Conservation (phyloP, 2,113 vertebrate genomes). For the Tichodroma muraria region DNA sequence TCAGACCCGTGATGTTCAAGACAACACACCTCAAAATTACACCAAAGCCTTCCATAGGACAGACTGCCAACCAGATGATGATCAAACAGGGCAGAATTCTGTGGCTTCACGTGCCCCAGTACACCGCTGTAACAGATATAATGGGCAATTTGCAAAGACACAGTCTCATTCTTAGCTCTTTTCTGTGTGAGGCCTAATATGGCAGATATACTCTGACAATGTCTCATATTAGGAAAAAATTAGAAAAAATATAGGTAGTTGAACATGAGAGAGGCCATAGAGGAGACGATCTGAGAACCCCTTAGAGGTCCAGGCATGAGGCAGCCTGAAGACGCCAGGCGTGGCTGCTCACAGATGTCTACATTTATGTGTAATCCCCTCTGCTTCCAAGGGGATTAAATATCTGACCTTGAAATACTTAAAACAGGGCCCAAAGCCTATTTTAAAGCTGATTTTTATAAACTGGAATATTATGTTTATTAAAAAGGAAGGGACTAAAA, state of each 20-base stretch:
- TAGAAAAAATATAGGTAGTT: background rate
- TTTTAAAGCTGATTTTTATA: background rate
- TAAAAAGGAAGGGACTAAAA: background rate
- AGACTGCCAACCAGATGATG: background rate
- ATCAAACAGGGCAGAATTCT: background rate
- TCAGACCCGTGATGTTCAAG: background rate
- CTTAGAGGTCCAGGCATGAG: background rate
- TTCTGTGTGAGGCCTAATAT: background rate
- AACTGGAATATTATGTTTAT: background rate
- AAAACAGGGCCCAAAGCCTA: background rate
- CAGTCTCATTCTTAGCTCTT: background rate
- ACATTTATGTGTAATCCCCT: background rate
- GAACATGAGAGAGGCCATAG: background rate
- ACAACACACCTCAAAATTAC: background rate
- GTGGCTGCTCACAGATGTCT: slow-evolving; percentile 44
- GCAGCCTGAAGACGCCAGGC: background rate
- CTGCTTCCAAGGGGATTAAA: slow-evolving; percentile 4
- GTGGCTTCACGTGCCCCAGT: background rate
- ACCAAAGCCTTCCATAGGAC: background rate
- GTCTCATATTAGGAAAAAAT: background rate
- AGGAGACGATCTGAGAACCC: background rate
- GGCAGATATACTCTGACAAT: background rate
- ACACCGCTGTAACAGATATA: background rate
- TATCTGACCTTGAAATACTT: slow-evolving; percentile 8
- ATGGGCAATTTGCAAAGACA: background rate